These are phyloP conservation scores for Euclidia mi DNA, from an alignment of 2,888 invertebrate species.

Conservation along the genomic window DNA sequence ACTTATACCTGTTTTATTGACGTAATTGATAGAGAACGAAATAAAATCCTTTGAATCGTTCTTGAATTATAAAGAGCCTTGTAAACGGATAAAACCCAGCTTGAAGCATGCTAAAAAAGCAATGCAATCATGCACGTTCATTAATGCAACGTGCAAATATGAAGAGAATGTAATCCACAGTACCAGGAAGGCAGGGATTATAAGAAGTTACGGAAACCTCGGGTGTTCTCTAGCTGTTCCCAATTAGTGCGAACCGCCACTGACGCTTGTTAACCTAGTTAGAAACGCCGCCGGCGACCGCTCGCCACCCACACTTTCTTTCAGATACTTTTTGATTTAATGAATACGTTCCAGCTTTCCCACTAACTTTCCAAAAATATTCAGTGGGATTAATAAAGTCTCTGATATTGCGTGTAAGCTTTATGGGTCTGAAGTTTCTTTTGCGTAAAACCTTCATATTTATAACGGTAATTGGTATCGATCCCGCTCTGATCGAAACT, in stretches of 20 bases:
- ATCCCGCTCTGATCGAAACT: slow-evolving; percentile 14
- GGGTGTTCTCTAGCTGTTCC: slow-evolving; percentile 55
- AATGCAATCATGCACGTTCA: no score
- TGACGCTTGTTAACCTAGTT: slow-evolving; percentile 74
- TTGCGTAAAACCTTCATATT: background rate
- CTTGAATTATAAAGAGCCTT: no score
- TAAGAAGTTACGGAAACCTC: slow-evolving; percentile 58
- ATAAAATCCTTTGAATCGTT: no score
- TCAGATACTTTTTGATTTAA: slow-evolving; percentile 64
- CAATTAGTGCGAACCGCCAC: slow-evolving; percentile 67
- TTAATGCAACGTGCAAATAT: slow-evolving; percentile 16
- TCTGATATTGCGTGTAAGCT: background rate
- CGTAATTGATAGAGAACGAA: no score
- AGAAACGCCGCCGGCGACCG: slow-evolving; percentile 56
- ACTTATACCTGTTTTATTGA: no score
- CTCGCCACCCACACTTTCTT: slow-evolving; percentile 56
- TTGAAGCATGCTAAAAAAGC: no score
- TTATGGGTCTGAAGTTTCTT: background rate
- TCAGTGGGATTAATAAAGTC: slow-evolving; percentile 8
- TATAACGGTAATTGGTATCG: slow-evolving; percentile 24
- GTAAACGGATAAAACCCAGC: no score
- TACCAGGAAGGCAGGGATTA: slow-evolving; percentile 56
- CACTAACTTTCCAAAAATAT: slow-evolving; percentile 33
- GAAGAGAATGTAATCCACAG: slow-evolving; percentile 35
- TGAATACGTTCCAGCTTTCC: slow-evolving; percentile 51